A percentile compares a stretch with the other conserved stretches of the same genome.
These are phyloP conservation scores for Amphimallon solstitiale DNA, from an alignment of 2,888 invertebrate species.

Conservation along the genomic window DNA sequence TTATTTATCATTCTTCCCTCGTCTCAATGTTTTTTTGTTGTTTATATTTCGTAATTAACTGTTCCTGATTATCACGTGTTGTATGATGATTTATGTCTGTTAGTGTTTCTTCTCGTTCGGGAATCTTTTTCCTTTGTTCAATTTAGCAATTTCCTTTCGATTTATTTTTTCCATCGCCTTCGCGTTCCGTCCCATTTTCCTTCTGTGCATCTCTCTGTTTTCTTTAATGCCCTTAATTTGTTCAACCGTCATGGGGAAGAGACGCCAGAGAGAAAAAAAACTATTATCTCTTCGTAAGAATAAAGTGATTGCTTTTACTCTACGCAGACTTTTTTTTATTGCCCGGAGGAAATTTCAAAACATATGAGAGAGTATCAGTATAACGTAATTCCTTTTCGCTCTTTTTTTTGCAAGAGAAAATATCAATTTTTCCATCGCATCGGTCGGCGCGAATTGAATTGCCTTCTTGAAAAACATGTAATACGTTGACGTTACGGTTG, in stretches of 20 bases:
- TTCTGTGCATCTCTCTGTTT: constrained; percentile 26
- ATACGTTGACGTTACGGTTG: too few relatives aligned
- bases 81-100: constrained; percentile 17
- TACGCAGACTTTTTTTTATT: constrained; percentile 22
- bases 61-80: constrained; percentile 7
- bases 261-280: constrained; percentile 26
- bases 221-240: constrained; percentile 36
- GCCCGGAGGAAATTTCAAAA: not conserved
- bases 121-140: constrained; percentile 16
- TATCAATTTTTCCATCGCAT: too few relatives aligned
- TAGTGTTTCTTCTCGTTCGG: not conserved
- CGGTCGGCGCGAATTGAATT: too few relatives aligned
- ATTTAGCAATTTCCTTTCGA: constrained; percentile 26
- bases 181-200: constrained; percentile 9
- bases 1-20: too few relatives aligned
- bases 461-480: too few relatives aligned
- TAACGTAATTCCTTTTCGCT: not conserved
- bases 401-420: too few relatives aligned
- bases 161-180: constrained; percentile 29
- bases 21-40: constrained; percentile 2
- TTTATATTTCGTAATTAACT: constrained; percentile 20
- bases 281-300: constrained; percentile 33
- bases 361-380: not conserved
- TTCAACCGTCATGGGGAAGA: constrained; percentile 29
- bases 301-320: constrained; percentile 34